A percentile compares a stretch with the other conserved stretches of the same genome.
These are phyloP conservation scores for Lichenostomus cassidix DNA, from an alignment of 2,113 vertebrate genomes.

Conservation along the genomic window DNA sequence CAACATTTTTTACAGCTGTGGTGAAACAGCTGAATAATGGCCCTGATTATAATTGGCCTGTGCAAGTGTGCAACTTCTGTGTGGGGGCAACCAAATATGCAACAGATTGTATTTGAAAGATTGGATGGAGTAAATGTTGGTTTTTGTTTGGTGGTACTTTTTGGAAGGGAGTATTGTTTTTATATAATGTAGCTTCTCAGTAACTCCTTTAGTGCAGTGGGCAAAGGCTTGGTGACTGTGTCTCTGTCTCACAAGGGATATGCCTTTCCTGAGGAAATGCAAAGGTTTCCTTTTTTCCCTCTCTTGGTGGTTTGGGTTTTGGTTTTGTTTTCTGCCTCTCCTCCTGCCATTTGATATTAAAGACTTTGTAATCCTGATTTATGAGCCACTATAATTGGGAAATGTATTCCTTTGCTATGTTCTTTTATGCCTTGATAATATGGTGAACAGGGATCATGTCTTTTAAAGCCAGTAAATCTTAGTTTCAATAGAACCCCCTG, in stretches of 20 bases:
- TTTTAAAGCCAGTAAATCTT: background rate
- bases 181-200: background rate
- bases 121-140: background rate
- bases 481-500: background rate
- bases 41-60: background rate
- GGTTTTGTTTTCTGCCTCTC: background rate
- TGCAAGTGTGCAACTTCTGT: background rate
- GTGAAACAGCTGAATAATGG: background rate
- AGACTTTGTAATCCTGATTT: background rate
- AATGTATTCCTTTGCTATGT: background rate
- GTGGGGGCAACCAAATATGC: background rate
- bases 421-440: background rate
- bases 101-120: background rate
- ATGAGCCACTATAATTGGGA: background rate
- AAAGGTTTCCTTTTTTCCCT: background rate
- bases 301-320: background rate
- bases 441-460: rapidly evolving
- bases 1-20: background rate
- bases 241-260: background rate
- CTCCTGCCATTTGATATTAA: background rate
- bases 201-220: background rate
- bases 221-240: background rate
- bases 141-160: background rate
- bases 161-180: background rate
- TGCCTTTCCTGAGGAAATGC: background rate